Percentiles rank a stretch among this genome's conserved stretches.
Conservation (phyloP, 2,797 vertebrate species). For the Salarias fasciatus region DNA sequence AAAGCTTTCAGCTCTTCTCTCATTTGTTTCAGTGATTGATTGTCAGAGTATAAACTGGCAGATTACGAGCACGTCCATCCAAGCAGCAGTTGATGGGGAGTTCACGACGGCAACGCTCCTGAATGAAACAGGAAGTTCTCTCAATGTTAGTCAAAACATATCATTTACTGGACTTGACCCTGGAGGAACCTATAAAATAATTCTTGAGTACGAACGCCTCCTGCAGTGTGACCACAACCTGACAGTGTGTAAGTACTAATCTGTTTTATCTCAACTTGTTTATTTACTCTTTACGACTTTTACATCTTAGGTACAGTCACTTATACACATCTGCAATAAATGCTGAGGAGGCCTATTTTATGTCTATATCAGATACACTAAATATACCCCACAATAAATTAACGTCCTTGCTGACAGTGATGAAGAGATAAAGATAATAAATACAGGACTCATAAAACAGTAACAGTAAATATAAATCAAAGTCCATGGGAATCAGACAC, state of each 20-base stretch:
- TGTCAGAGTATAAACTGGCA: conserved; percentile 56
- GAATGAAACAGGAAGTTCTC: fast-evolving
- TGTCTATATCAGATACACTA: no score
- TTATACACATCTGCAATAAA: no score
- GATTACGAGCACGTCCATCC: conserved; percentile 61
- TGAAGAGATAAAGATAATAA: no score
- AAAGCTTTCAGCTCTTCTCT: background rate
- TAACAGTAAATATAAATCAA: no score
- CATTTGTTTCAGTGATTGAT: conserved; percentile 56
- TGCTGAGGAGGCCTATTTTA: no score
- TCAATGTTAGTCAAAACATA: conserved; percentile 2
- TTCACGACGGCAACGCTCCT: conserved; percentile 34
- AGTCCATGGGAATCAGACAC: no score
- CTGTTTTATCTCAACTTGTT: background rate
- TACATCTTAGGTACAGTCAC: no score
- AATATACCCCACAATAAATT: no score
- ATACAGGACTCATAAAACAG: no score
- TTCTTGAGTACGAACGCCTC: conserved; percentile 61
- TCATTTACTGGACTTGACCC: conserved; percentile 62
- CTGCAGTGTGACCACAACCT: conserved; percentile 33
- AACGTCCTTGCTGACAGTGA: no score
- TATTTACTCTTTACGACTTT: background rate
- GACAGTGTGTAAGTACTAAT: conserved; percentile 63
- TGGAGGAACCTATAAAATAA: conserved; percentile 65
- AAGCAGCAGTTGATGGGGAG: conserved; percentile 45